Conservation (phyloP, 2,113 vertebrate species). For the Thinocorus orbignyianus region DNA sequence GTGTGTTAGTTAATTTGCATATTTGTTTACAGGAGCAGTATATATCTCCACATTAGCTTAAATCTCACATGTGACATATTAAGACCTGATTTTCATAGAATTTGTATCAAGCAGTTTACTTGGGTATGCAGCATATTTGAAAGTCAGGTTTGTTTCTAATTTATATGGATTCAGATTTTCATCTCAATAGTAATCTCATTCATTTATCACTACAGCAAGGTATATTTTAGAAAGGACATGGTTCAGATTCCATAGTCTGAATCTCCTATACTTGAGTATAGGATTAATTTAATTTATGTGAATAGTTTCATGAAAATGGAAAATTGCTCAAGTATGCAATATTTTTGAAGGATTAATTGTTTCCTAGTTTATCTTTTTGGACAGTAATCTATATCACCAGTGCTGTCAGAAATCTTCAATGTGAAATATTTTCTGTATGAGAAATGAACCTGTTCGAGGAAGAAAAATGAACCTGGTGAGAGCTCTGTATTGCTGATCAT, state of each 20-base stretch:
- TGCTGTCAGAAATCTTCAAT: neutral
- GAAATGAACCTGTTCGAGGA: neutral
- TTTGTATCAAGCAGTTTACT: neutral
- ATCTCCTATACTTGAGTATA: neutral
- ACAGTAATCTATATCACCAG: neutral
- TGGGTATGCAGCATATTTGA: neutral
- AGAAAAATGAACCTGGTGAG: fast-evolving
- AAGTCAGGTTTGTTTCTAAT: neutral
- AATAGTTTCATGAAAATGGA: neutral
- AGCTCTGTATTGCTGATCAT: neutral
- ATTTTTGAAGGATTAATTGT: neutral
- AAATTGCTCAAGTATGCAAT: neutral
- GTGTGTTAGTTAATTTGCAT: neutral
- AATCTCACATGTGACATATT: neutral
- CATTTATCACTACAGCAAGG: neutral
- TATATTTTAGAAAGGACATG: neutral
- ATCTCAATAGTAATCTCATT: neutral
- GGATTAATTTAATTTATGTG: neutral
- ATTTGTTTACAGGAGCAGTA: neutral
- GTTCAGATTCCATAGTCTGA: neutral
- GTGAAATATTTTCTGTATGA: neutral
- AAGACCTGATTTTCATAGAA: neutral
- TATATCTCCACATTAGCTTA: neutral
- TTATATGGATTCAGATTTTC: neutral
- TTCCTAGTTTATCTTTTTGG: neutral